Percentiles rank a stretch among this genome's conserved stretches.
These are phyloP conservation scores for Drosophila bifasciata DNA, from an alignment of 1,140 invertebrate species.

Conservation along the genomic window DNA sequence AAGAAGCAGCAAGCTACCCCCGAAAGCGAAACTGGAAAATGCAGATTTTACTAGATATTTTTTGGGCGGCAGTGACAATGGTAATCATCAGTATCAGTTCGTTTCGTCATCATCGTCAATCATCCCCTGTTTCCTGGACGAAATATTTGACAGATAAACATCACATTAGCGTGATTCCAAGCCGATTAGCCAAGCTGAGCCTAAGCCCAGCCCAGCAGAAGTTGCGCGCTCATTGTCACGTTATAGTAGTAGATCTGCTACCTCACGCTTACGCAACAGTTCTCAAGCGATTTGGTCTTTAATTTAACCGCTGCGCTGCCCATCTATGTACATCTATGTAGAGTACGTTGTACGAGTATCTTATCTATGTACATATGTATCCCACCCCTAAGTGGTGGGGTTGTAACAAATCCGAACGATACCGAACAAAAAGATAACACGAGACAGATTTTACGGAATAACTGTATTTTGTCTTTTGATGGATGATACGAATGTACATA, in stretches of 20 bases:
- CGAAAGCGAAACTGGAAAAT: conserved; percentile 22
- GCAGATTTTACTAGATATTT: conserved; percentile 46
- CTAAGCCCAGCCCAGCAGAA: conserved; percentile 8
- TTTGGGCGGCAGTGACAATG: conserved; percentile 24
- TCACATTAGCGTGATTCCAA: conserved; percentile 71
- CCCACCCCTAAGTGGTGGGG: too few species aligned
- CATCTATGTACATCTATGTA: too few species aligned
- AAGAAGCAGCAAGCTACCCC: conserved; percentile 21
- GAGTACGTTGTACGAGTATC: too few species aligned
- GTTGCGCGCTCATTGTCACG: conserved; percentile 32
- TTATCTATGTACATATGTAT: too few species aligned
- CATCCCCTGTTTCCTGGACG: conserved; percentile 21
- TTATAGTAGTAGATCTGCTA: conserved; percentile 16
- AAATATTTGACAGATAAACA: conserved; percentile 54
- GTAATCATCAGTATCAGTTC: conserved; percentile 1
- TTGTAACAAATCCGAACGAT: too few species aligned
- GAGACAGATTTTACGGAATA: too few species aligned
- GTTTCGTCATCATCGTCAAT: conserved; percentile 22
- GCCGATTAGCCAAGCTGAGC: conserved; percentile 52
- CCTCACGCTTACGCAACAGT: conserved; percentile 21
- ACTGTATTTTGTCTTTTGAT: too few species aligned
- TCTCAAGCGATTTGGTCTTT: too few species aligned
- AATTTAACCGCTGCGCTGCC: too few species aligned
- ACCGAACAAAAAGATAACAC: too few species aligned
- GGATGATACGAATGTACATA: too few species aligned